Base-by-base conservation (phyloP, 23 tunicate species). In the Corella eumyota region DNA sequence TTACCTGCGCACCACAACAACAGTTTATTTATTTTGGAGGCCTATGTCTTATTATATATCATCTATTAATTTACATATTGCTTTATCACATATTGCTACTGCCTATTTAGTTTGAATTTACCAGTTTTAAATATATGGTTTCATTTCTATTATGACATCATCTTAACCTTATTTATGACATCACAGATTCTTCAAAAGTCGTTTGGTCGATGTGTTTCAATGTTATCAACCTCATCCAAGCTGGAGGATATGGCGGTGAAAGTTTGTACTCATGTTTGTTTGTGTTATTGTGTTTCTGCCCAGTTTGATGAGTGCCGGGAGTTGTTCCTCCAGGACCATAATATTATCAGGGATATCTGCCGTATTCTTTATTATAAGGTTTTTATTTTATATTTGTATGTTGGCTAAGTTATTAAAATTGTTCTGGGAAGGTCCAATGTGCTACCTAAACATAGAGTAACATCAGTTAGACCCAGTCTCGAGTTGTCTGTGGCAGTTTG, bases 281-380 rank as follows among this genome's bases (percentile, higher is more conserved):
- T 72, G 30, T 77, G 87, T 35, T 77, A 77, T 44, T 76, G 94
- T 20, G 94, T 93, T 0, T 74, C 99, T 30, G 99, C 99, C 7
- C 84, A 83, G 77, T 93, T 93, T 62, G 81, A 79, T 68, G 79
- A 77, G 32, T 93, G 99, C 66, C 58, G 93, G 0, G 84, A 87
- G 28, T 68, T 67, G 69, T 86, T 93, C 60, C 56, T 77, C 71
- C 61, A 68, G n/a, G 93, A 85, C 44, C 54, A 48, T 32, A 62
- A 24, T 19, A 78, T 76, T 52, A 63, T 93, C 30, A 60, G 52
- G 54, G 99, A 85, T 34, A 58, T 88, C 19, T 88, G 87, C 66
- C 55, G 85, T 22, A 88, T 88, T 36, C 71, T 88, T 1, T 68
- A 72, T 62, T 88, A 66, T 55, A 74, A 74, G 56, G 95, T 85